These are phyloP conservation scores for Coccyzus lansbergi DNA, from an alignment of 2,797 vertebrate genomes.

Conservation along the genomic window DNA sequence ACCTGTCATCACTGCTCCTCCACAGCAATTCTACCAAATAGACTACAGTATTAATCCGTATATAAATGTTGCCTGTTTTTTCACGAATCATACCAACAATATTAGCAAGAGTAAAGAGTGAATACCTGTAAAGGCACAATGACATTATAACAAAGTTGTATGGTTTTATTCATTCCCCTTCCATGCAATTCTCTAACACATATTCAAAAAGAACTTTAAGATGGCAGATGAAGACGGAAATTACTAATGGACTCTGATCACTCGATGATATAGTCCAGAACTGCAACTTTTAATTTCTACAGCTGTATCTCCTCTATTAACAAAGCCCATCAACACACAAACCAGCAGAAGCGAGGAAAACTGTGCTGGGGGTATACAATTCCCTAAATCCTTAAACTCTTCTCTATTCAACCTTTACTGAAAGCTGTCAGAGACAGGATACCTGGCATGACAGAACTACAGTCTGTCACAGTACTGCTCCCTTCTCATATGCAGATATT, in stretches of 20 bases:
- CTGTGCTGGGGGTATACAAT: background rate
- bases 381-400: background rate
- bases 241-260: background rate
- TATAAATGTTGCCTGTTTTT: background rate
- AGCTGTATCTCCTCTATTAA: background rate
- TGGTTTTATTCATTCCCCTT: background rate
- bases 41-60: background rate
- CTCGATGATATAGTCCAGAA: background rate
- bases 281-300: background rate
- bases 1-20: background rate
- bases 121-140: background rate
- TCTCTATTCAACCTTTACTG: background rate
- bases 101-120: background rate
- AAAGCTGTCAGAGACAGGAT: background rate
- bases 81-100: background rate
- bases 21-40: background rate
- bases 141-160: background rate
- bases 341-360: background rate
- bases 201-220: background rate
- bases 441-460: background rate
- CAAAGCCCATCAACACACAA: background rate
- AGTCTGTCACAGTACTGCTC: background rate
- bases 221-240: background rate
- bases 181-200: background rate
- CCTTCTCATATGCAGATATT: background rate